A percentile compares a stretch with the other conserved stretches of the same genome.
phyloP scores from a whole-genome alignment of 2,113 vertebrate species.

The Lagenorhynchus albirostris region DNA sequence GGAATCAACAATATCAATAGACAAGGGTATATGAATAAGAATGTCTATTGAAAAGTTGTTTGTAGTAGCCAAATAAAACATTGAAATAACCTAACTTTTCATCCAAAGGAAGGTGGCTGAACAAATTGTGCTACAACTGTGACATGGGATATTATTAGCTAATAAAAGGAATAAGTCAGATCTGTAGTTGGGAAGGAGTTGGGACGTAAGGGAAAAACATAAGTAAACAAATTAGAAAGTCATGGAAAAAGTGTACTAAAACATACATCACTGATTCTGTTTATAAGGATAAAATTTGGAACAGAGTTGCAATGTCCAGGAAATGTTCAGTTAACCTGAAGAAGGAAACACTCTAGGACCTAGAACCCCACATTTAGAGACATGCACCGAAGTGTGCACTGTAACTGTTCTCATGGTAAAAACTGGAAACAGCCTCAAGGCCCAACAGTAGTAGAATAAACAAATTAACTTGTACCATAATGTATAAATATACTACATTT shows the following conservation, averaged over 20 bases:
- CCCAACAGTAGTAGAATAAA: not conserved
- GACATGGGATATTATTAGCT: not conserved
- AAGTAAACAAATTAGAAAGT: not conserved
- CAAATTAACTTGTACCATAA: not conserved
- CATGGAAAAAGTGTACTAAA: not conserved
- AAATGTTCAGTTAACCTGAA: not conserved
- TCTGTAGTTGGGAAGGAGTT: not conserved
- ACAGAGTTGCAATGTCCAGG: not conserved
- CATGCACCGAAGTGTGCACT: accelerated
- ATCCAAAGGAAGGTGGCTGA: not conserved
- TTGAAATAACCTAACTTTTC: not conserved
- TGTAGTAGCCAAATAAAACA: too few species aligned
- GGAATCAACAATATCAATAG: not conserved
- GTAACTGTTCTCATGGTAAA: not conserved
- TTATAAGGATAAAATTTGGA: not conserved
- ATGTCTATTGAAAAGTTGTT: not conserved
- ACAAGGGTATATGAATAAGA: not conserved
- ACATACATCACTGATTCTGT: not conserved
- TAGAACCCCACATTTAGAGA: not conserved
- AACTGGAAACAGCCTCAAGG: not conserved
- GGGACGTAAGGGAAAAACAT: not conserved
- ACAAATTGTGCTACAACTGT: not conserved
- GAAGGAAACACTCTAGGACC: not conserved
- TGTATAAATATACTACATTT: not conserved
- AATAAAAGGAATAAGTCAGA: not conserved